Evolutionary conservation across 2,888 invertebrate genomes (phyloP), one percentile per base, ranked within the genome.

Genomic region (Meliscaeva auricollis): DNA sequence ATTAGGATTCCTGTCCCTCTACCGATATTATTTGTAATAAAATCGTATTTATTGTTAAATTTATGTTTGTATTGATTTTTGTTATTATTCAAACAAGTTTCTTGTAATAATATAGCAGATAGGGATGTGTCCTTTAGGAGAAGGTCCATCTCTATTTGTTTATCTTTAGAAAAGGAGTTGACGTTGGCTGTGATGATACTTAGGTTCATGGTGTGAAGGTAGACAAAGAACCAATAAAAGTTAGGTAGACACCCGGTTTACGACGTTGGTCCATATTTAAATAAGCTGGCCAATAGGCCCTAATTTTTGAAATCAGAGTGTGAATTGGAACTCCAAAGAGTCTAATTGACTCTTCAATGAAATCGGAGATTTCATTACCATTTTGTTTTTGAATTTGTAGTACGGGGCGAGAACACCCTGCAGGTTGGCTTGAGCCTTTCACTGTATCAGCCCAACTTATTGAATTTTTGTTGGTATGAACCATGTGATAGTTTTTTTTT

Each of bases 71-170:
- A 8, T 13, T 41, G 11, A 13, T 41, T 41, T 41, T 41, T 9
- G 41, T 41, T 13, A 41, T 6, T 50, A 11, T 20, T 22, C 3
- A 20, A 22, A 13, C 52, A 52, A 22, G 52, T 56, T 56, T 32
- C 56, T 17, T 56, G 56, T 11, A 56, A 0, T 8, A 56, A 32
- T 11, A 56, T 15, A 3, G 56, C 56, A 15, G n/a, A 15, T 30
- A 32, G 64, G 46, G 3, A 11, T 3, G 22, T 48, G 2, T 48
- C 48, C 11, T 22, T 48, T 22, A 48, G 22, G 2, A 48, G 11
- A 7, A 48, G 48, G 22, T 48, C 48, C 22, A 48, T 48, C 22
- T 48, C 48, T 48, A 20, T 20, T 48, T 48, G 48, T 9, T 48
- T 48, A 22, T 48, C 48, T 48, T 22, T 48, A 1, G 20, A 22